Evolutionary conservation across 2,888 invertebrate genomes (phyloP), one percentile per base, ranked within the genome.

Genomic region (Stenodera caucasica): DNA sequence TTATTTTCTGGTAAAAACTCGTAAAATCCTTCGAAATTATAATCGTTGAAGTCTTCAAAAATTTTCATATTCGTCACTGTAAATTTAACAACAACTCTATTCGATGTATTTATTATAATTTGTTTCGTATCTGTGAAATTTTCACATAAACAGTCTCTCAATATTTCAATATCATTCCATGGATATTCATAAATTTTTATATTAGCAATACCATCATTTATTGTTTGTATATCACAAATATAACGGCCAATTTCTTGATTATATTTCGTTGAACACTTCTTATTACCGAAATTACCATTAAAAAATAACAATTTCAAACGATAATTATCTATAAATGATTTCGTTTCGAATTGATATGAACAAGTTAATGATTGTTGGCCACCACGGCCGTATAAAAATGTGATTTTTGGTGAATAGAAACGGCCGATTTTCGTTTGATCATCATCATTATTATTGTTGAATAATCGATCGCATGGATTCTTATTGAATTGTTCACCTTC

Each of bases 351-450:
- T 60, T 92, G 85, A 77, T 91, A 92, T 56, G 89, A 84, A 77
- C 93, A 94, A 58, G 90, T 89, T 57, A 93, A 79, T 66, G 88
- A 88, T 64, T 84, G 85, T 32, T 90, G 88, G 5, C 94, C 94
- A 0, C 94, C 94, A 49, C 94, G 84, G 0, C 94, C 94, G 76
- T 89, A 94, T 72, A 94, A 85, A 76, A 94, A 88, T 2, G 92
- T 89, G 78, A 93, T 93, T 14, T 87, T 77, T 0, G 89, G 89
- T 1, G 88, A 87, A 55, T 83, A 84, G 29, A 90, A 80, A 65
- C 87, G 85, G 14, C 88, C 88, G 26, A 82, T 69, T 88, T 88
- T 32, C 84, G n/a, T n/a, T n/a, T n/a, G n/a, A n/a, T n/a, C n/a
- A n/a, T n/a, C n/a, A n/a, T n/a, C n/a, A n/a, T n/a, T n/a, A n/a